Evolutionary conservation across 2,888 invertebrate genomes (phyloP).

Genomic region (Pollenia labialis): DNA sequence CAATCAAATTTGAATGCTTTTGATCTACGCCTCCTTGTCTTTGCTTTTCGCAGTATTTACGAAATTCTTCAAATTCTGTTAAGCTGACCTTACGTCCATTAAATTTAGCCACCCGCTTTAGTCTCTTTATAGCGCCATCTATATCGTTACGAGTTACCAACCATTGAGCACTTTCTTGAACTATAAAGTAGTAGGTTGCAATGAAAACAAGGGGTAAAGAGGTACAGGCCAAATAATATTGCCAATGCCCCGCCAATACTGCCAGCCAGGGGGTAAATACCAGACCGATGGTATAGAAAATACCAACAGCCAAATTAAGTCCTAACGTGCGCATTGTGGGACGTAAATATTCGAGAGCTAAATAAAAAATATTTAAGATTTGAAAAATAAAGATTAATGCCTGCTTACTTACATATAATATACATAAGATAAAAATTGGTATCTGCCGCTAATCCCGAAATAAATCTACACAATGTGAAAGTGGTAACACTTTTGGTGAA

Average conservation of each 20-base stretch:
- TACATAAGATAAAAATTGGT: constrained; percentile 87
- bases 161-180: constrained; percentile 88
- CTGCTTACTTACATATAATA: constrained; percentile 85
- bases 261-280: constrained; percentile 85
- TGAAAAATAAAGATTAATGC: not conserved
- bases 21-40: constrained; percentile 80
- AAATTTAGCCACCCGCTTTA: constrained; percentile 85
- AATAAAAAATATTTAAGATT: not conserved
- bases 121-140: constrained; percentile 85
- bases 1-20: constrained; percentile 82
- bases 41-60: constrained; percentile 83
- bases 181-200: constrained; percentile 85
- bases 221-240: constrained; percentile 85
- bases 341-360: constrained; percentile 87
- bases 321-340: constrained; percentile 86
- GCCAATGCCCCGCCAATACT: constrained; percentile 85
- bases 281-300: constrained; percentile 86
- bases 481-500: constrained; percentile 84
- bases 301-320: constrained; percentile 86
- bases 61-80: constrained; percentile 83
- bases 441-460: constrained; percentile 87
- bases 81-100: constrained; percentile 85
- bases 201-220: constrained; percentile 85
- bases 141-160: constrained; percentile 85
- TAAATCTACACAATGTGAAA: constrained; percentile 86